Evolutionary conservation across 2,797 vertebrate genomes (phyloP).

Genomic region (Nothura maculosa): DNA sequence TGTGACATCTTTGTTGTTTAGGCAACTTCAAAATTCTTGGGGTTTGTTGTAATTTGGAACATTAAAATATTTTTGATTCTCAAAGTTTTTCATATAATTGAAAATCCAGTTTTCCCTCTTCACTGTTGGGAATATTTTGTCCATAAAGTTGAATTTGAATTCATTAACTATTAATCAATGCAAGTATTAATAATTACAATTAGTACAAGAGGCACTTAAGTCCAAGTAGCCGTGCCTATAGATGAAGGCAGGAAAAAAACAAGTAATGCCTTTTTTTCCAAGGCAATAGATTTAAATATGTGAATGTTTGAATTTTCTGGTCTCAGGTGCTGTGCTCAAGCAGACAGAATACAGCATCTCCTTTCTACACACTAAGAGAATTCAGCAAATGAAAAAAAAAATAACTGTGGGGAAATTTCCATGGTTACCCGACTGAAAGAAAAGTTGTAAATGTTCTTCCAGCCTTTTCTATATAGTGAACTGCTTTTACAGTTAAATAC

Average conservation of each 20-base stretch:
- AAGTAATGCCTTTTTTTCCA: slow-evolving; percentile 20
- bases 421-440: not conserved
- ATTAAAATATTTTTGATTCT: slow-evolving; percentile 25
- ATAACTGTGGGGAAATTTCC: not conserved
- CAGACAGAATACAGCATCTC: not conserved
- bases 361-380: not conserved
- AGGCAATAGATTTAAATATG: not conserved
- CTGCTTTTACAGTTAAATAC: not conserved
- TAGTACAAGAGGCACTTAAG: slow-evolving; percentile 40
- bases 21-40: slow-evolving; percentile 27
- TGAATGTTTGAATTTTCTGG: not conserved
- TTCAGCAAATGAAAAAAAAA: not conserved
- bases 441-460: slow-evolving; percentile 16
- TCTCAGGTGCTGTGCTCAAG: not conserved
- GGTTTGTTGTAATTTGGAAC: slow-evolving; percentile 27
- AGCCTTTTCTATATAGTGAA: not conserved
- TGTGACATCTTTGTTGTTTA: not conserved
- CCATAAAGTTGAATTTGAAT: slow-evolving; percentile 23
- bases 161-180: slow-evolving; percentile 55
- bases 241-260: slow-evolving; percentile 18
- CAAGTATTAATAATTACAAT: slow-evolving; percentile 56
- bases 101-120: slow-evolving; percentile 26
- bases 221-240: slow-evolving; percentile 35
- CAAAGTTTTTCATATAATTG: not conserved
- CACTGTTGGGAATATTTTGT: slow-evolving; percentile 24